Conservation (phyloP, 92 coral and sea anemone genomes). For the Siderastrea radians region DNA sequence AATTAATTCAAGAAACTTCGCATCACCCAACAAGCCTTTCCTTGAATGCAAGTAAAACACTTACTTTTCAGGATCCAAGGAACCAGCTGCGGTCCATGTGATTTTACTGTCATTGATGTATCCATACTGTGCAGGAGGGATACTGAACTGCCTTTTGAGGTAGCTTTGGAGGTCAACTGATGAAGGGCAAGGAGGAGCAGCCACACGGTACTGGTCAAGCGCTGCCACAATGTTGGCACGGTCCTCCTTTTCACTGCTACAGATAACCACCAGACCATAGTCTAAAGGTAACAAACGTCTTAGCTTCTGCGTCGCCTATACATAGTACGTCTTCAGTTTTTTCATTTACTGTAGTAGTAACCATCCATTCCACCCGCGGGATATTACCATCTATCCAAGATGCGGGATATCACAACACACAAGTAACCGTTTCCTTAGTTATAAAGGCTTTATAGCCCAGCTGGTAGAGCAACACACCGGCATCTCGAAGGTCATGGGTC, state of each 20-base stretch:
- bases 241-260: constrained; percentile 89
- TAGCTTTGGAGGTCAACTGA: constrained; percentile 47
- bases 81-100: constrained; percentile 77
- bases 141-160: constrained; percentile 55
- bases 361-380: no score
- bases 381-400: no score
- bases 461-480: no score
- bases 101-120: constrained; percentile 58
- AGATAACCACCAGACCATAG: constrained; percentile 75
- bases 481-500: no score
- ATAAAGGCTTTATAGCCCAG: no score
- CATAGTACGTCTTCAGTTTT: no score
- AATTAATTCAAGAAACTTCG: no score
- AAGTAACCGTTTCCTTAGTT: neutral
- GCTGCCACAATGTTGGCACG: constrained; percentile 85
- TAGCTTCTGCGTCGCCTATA: no score
- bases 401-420: no score
- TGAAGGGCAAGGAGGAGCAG: constrained; percentile 76
- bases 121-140: constrained; percentile 50
- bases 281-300: constrained; percentile 38
- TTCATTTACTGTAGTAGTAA: no score
- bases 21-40: neutral
- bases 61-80: constrained; percentile 70
- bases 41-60: neutral
- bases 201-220: constrained; percentile 78